These are phyloP conservation scores for Aquatica leii DNA, from an alignment of 2,888 invertebrate genomes.

Conservation along the genomic window DNA sequence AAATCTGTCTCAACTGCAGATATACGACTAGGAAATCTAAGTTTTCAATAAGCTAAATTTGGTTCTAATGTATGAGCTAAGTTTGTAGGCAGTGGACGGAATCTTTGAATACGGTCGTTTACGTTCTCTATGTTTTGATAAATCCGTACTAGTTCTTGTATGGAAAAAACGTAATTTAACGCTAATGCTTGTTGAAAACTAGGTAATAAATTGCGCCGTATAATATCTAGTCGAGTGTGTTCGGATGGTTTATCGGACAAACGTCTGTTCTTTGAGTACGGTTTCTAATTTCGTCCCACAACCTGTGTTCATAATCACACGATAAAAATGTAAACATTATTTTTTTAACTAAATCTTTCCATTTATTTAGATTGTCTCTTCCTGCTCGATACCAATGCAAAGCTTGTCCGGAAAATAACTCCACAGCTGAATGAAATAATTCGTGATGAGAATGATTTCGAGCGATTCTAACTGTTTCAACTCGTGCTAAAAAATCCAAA, in stretches of 20 bases:
- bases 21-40: too few relatives aligned
- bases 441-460: background rate
- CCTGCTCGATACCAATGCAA: background rate
- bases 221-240: background rate
- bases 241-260: background rate
- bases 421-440: background rate
- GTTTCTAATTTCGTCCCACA: background rate
- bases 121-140: too few relatives aligned
- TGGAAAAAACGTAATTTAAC: too few relatives aligned
- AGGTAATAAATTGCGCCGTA: background rate
- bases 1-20: too few relatives aligned
- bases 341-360: background rate
- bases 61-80: too few relatives aligned
- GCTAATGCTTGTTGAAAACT: too few relatives aligned
- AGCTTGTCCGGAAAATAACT: background rate
- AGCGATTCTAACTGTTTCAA: background rate
- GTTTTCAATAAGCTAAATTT: too few relatives aligned
- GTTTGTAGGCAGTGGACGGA: too few relatives aligned
- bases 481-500: slow-evolving; percentile 19
- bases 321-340: background rate
- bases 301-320: background rate
- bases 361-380: background rate
- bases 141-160: too few relatives aligned
- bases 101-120: too few relatives aligned
- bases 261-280: background rate